Evolutionary conservation across 1,140 invertebrate species (phyloP), one percentile per base, ranked within the genome.

Genomic region (Anoplophora glabripennis): DNA sequence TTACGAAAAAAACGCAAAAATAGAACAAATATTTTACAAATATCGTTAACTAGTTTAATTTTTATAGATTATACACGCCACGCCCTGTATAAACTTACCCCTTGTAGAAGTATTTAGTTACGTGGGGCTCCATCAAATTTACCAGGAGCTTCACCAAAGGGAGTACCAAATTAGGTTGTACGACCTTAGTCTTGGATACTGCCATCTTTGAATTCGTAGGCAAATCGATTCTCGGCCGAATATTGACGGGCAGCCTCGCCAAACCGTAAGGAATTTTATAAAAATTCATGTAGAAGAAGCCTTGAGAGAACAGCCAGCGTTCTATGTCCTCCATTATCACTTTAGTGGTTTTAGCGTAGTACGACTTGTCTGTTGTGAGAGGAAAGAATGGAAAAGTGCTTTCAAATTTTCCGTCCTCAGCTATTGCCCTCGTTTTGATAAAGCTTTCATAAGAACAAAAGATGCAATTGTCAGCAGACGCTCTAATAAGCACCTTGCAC

Each of bases 251-350:
- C 52, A 38, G 61, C 46, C 49, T 60, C 9, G 63, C 18, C 21
- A 65, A 57, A 46, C 34, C 56, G 34, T 59, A 40, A 10, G 66
- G 66, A 33, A 68, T 62, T 8, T 35, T 42, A 42, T 63, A 66
- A 38, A 49, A 58, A 14, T 54, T 10, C 9, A 14, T 59, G 17
- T 46, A 56, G 36, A 53, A 62, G 37, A 60, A 68, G n/a, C 58
- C 59, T 37, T 64, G 64, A 1, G 28, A 42, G 38, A 40, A 66
- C 7, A 68, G 18, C 53, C 54, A 67, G 38, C 45, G 41, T 51
- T 70, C 61, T 10, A 58, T 15, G 9, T 38, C 36, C 0, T 21
- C 15, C 4, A 33, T 28, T 10, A 35, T 35, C 9, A 12, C 21
- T 21, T 15, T 11, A 54, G 64, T 53, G 37, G 37, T 45, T 18